Percentiles rank a stretch among this genome's conserved stretches.
Conservation (phyloP, 2,113 vertebrate genomes). For the Zootoca vivipara region DNA sequence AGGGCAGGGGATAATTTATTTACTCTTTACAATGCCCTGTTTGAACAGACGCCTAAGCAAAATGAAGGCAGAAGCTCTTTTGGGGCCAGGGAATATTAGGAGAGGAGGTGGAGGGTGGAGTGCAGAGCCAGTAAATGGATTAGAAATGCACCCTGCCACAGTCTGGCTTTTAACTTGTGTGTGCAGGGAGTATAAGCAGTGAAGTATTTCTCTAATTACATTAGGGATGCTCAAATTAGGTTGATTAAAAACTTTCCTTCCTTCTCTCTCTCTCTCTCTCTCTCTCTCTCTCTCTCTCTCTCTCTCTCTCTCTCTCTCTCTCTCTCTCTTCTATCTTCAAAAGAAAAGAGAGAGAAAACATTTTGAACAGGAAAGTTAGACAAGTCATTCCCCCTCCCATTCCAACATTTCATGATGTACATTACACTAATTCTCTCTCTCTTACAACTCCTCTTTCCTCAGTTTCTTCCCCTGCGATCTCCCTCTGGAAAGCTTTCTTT, state of each 20-base stretch:
- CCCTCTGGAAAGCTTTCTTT: constrained; percentile 34
- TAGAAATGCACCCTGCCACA: constrained; percentile 70
- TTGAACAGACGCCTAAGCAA: constrained; percentile 82
- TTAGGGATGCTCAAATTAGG: constrained; percentile 75
- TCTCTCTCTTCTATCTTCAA: too few relatives aligned
- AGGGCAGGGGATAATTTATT: constrained; percentile 87
- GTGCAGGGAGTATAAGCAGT: constrained; percentile 22
- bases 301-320: constrained; percentile 41
- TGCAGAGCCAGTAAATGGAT: constrained; percentile 61
- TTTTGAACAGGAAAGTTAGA: background rate
- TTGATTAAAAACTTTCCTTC: constrained; percentile 72
- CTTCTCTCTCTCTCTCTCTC: constrained; percentile 9
- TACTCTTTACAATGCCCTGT: constrained; percentile 85
- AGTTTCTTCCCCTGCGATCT: background rate
- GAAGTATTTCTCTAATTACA: constrained; percentile 72
- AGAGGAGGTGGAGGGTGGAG: background rate
- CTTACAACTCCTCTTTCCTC: background rate
- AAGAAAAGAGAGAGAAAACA: background rate
- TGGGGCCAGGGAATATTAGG: constrained; percentile 57
- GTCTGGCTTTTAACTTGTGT: constrained; percentile 66
- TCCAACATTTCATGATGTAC: background rate
- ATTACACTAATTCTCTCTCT: background rate
- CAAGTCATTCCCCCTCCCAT: background rate
- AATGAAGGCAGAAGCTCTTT: constrained; percentile 72
- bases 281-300: constrained; percentile 14